These are phyloP conservation scores for Perdix hodgsoniae DNA, from an alignment of 2,797 vertebrate species.

Conservation along the genomic window DNA sequence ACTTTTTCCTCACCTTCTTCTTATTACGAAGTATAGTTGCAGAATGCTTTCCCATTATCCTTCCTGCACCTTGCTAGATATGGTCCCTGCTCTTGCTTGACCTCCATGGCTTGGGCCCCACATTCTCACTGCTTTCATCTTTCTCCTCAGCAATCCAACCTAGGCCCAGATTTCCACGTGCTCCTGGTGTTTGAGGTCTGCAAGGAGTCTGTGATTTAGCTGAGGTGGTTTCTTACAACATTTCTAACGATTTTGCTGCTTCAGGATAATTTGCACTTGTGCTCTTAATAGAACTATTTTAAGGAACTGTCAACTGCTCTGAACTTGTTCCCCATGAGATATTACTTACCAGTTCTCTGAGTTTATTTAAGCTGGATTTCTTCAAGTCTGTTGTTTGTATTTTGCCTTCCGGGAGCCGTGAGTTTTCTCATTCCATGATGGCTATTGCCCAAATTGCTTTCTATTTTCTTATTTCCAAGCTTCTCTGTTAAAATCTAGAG, in stretches of 20 bases:
- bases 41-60: not conserved
- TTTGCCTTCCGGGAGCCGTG: not conserved
- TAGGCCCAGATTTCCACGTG: not conserved
- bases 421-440: not conserved
- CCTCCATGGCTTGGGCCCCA: not conserved
- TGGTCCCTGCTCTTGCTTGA: not conserved
- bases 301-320: not conserved
- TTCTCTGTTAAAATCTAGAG: not conserved
- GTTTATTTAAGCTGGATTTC: constrained; percentile 23
- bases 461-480: not conserved
- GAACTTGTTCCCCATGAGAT: not conserved
- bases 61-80: not conserved
- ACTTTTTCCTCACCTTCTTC: not conserved
- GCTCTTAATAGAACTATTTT: constrained; percentile 25
- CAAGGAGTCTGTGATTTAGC: not conserved
- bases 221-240: constrained; percentile 9
- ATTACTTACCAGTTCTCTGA: not conserved
- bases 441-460: not conserved
- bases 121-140: not conserved
- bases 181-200: not conserved
- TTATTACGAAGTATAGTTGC: not conserved
- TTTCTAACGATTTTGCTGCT: constrained; percentile 26
- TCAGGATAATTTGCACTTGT: constrained; percentile 29
- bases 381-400: not conserved
- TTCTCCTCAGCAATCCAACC: not conserved